Conservation (phyloP, 2,113 vertebrate species). For the Bos javanicus region DNA sequence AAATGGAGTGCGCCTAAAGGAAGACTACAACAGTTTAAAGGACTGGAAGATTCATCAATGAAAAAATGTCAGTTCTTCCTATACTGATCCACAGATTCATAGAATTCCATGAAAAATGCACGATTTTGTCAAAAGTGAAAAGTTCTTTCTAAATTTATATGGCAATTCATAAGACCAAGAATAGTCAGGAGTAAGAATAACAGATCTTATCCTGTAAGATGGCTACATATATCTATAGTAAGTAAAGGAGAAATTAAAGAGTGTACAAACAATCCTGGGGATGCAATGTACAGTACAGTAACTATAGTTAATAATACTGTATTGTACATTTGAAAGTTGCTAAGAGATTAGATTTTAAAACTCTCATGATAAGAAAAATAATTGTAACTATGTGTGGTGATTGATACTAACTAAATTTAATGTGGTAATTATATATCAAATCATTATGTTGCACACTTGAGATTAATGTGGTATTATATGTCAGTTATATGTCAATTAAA, state of each 20-base stretch:
- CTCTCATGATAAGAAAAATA: neutral
- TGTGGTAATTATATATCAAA: neutral
- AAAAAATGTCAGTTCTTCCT: neutral
- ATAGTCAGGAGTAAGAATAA: neutral
- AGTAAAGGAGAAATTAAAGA: neutral
- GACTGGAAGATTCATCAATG: neutral
- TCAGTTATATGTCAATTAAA: neutral
- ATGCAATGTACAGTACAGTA: neutral
- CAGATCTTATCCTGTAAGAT: neutral
- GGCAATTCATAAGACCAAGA: neutral
- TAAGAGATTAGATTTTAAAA: neutral
- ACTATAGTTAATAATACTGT: neutral
- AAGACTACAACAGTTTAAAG: neutral
- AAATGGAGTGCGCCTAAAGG: neutral
- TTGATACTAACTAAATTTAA: neutral
- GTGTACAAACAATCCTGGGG: neutral
- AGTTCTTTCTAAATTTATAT: neutral
- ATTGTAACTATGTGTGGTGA: neutral
- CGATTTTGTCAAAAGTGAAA: neutral
- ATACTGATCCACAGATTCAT: neutral
- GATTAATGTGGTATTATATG: neutral
- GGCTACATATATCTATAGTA: neutral
- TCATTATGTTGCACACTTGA: neutral
- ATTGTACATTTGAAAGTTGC: neutral
- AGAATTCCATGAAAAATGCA: neutral